Evolutionary conservation across 2,888 invertebrate species (phyloP), one percentile per base, ranked within the genome.

Genomic region (Belgica antarctica): DNA sequence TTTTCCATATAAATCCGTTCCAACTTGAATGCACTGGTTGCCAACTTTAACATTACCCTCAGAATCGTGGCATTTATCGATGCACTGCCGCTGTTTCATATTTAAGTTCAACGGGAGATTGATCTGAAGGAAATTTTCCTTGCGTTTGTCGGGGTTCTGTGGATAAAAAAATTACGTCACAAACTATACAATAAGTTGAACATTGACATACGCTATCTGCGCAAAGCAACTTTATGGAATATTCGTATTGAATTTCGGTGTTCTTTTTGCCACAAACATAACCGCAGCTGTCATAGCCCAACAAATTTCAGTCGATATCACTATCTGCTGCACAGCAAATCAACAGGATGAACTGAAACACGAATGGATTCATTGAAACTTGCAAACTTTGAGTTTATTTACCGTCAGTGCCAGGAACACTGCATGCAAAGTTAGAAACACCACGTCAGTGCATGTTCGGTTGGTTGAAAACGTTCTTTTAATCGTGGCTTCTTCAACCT

Each of bases 251-350:
- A 19, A 34, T 19, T 34, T 31, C 17, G 8, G 31, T 34, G n/a
- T 62, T 62, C 10, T 12, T 25, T 1, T 10, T 25, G n/a, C 62
- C 62, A 41, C 87, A 87, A 22, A 86, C 78, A 74, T 86, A 83
- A 3, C 83, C 86, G 74, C 84, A 85, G 73, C 83, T 81, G 74
- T 87, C 87, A 74, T 83, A 84, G 8, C 87, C 87, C 73, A 84
- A 82, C 52, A 85, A 76, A 12, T 86, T 77, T 22, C 86, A 78
- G 72, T 80, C 79, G 25, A 84, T 79, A 74, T 87, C 83, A 1
- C 86, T 85, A 72, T 83, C 77, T 34, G 73, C 73, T 65, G 82
- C 71, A 74, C 84, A 81, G 71, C 79, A 78, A 8, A 24, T 28
- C 25, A 62, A 15, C 19, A 69, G 25, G 15, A 59, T 36, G 1